Evolutionary conservation across 1,140 invertebrate species (phyloP), one percentile per base, ranked within the genome.

Genomic region (Ephestia elutella): DNA sequence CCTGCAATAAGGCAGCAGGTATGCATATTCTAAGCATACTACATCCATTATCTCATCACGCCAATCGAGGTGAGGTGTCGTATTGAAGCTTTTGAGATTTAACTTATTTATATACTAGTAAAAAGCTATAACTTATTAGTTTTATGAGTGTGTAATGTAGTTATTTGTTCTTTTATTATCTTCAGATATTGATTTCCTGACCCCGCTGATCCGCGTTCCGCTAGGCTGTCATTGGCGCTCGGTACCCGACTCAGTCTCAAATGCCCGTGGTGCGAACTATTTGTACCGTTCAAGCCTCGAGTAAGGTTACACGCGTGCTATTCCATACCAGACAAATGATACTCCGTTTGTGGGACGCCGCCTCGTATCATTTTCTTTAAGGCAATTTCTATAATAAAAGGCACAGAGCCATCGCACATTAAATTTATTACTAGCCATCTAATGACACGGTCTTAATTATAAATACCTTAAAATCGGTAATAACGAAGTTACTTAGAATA

Each of bases 251-350:
- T 2, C 32, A 35, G 30, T 32, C 9, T 32, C 30, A 9, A 17
- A 44, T 62, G 68, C 65, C 64, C 71, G 68, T 60, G 66, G 64
- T 71, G 60, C 66, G 60, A 60, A 68, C 73, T 68, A 82, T 83
- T 80, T 83, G 75, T 83, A 83, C 75, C 79, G 78, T 80, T 80
- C 75, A 75, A 60, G 51, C 59, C 60, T 49, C 49, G 66, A 66
- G 69, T 64, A 73, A 68, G 66, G 75, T 75, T 73, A 69, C 73
- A 75, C 66, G 67, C 69, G 64, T 70, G 68, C 57, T 67, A 70
- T 72, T 70, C 68, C 66, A 70, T 68, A 68, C 71, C 60, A 63
- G 65, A 73, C 70, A 75, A 68, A 72, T 72, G 70, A 75, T 70
- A 72, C 68, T 11, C 18, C 28, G 25, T 70, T 70, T 70, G 65